Base-by-base conservation (phyloP, 2,113 vertebrate genomes). In the Entelurus aequoreus region DNA sequence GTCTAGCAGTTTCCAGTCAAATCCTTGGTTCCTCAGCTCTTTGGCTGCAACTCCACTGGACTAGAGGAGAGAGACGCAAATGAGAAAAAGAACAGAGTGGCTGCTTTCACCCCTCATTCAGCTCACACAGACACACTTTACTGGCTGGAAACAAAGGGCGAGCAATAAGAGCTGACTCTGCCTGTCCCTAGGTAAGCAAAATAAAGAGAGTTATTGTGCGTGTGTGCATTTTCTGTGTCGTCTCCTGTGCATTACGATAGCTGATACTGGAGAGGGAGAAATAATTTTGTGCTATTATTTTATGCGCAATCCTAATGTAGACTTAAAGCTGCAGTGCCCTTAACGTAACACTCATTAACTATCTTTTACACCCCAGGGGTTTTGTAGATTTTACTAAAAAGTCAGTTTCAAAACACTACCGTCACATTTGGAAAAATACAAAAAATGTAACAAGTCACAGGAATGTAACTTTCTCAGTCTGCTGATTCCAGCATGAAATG, bases 271-370 rank as follows among this genome's bases (percentile, higher is more conserved):
- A 78, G 76, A 84, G 79, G 68, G 60, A 77, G 66, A 85, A 65
- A 79, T 58, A 56, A 88, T 79, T 89, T 87, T 76, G 71, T 85
- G 84, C 72, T 82, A 80, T 89, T 85, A 28, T 78, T 80, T 71
- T 65, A 72, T 65, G 67, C 82, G 80, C 69, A 75, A 69, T 79
- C 72, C 76, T 70, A 66, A 63, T 82, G 75, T 81, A 75, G 69
- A 79, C 77, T 87, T 81, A 84, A 84, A 86, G 82, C 79, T 83
- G 86, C 87, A 88, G 89, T 70, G 76, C 69, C 69, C 72, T 71
- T 75, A 69, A 56, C 53, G 54, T 42, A 44, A 13, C 55, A 59
- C 60, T 77, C 40, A 62, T 42, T 36, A 54, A 60, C 49, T 73
- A 36, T 68, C 54, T 50, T 19, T 56, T 72, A 15, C 52, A 14